Evolutionary conservation across 2,888 invertebrate species (phyloP).

Genomic region (Yponomeuta malinellus): DNA sequence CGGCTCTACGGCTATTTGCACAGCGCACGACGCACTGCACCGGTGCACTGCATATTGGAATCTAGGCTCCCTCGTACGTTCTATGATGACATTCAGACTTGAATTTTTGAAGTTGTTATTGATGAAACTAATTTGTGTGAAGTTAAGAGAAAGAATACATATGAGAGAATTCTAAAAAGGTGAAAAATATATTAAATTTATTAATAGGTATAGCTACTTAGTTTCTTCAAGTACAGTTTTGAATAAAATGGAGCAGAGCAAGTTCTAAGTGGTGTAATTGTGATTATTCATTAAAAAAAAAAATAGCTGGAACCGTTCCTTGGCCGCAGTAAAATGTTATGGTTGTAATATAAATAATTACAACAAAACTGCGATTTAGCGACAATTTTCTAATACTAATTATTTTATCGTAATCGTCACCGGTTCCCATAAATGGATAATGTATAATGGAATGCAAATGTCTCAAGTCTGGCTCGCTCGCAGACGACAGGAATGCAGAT

Average conservation of each 20-base stretch:
- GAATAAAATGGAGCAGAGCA: not conserved
- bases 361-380: constrained; percentile 49
- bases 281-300: constrained; percentile 11
- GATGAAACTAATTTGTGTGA: no score
- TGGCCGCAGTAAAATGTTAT: constrained; percentile 7
- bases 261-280: not conserved
- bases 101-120: no score
- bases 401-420: constrained; percentile 44
- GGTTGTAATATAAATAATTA: constrained; percentile 30
- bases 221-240: not conserved
- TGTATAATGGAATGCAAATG: constrained; percentile 60
- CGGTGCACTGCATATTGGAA: not conserved
- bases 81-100: not conserved
- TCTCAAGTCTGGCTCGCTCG: constrained; percentile 39
- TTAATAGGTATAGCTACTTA: no score
- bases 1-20: constrained; percentile 70
- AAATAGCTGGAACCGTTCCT: constrained; percentile 9
- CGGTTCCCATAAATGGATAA: constrained; percentile 33
- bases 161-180: no score
- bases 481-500: constrained; percentile 35
- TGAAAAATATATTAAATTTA: no score
- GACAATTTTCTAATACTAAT: constrained; percentile 53
- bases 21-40: constrained; percentile 61
- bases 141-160: no score
- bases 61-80: not conserved